Conservation (phyloP, 2,113 vertebrate species). For the Chrysochloris asiatica region DNA sequence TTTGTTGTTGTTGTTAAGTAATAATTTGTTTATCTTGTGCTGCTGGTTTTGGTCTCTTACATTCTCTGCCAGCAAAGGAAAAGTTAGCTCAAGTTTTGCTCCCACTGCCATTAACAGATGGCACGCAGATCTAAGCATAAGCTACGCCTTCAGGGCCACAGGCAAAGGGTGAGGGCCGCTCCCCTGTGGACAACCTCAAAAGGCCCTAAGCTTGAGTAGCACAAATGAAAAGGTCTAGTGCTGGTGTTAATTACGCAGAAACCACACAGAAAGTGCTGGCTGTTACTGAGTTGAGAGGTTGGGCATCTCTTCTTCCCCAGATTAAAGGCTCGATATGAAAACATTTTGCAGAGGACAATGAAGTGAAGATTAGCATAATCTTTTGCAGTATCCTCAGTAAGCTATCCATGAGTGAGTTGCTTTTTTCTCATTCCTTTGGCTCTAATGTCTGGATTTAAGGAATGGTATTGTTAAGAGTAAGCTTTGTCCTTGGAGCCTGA, state of each 20-base stretch:
- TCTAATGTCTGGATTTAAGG: slow-evolving; percentile 93
- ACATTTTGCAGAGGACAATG: slow-evolving; percentile 99
- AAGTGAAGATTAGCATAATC: slow-evolving; percentile 99
- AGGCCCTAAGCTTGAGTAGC: slow-evolving; percentile 99
- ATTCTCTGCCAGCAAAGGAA: slow-evolving; percentile 82
- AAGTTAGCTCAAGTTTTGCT: slow-evolving; percentile 92
- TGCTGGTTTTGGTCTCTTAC: slow-evolving; percentile 79
- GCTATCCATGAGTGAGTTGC: slow-evolving; percentile 94
- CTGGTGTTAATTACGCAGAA: slow-evolving; percentile 99
- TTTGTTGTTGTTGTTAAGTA: neutral
- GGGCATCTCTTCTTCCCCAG: slow-evolving; percentile 98
- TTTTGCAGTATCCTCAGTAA: slow-evolving; percentile 99
- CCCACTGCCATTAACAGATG: slow-evolving; percentile 96
- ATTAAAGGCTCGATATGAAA: slow-evolving; percentile 99
- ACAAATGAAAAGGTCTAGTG: slow-evolving; percentile 98
- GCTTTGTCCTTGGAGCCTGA: slow-evolving; percentile 93
- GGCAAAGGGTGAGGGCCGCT: slow-evolving; percentile 94
- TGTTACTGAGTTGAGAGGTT: slow-evolving; percentile 99
- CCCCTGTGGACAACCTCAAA: slow-evolving; percentile 98
- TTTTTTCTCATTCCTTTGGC: slow-evolving; percentile 88
- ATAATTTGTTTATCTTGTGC: slow-evolving; percentile 40
- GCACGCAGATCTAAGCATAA: slow-evolving; percentile 91
- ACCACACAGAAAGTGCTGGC: slow-evolving; percentile 99
- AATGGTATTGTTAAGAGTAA: slow-evolving; percentile 91
- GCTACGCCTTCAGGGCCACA: slow-evolving; percentile 90